Evolutionary conservation across 2,797 vertebrate species (phyloP).

Genomic region (Rousettus madagascariensis): DNA sequence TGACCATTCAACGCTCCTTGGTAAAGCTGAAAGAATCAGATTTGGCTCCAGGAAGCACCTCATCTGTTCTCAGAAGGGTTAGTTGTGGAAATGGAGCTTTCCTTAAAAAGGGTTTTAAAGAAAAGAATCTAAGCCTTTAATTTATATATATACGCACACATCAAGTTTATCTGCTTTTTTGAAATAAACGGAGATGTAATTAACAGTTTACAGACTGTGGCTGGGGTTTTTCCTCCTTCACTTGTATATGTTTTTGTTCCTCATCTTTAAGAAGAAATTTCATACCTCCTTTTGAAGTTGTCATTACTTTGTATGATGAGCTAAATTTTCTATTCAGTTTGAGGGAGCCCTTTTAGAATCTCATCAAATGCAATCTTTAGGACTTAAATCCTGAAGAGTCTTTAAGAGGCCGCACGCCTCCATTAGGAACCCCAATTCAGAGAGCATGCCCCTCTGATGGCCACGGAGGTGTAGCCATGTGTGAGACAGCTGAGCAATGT

Average conservation of each 20-base stretch:
- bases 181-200: background rate
- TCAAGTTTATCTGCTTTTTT: background rate
- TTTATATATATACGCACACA: no score
- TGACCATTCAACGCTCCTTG: fast-evolving
- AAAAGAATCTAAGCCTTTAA: background rate
- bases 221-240: background rate
- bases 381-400: background rate
- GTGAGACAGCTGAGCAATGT: background rate
- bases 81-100: background rate
- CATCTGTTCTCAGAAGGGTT: background rate
- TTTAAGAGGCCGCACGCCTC: fast-evolving
- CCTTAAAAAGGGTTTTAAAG: background rate
- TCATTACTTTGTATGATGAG: background rate
- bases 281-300: background rate
- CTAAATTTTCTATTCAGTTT: background rate
- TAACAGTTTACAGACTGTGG: background rate
- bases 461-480: fast-evolving
- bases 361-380: background rate
- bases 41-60: background rate
- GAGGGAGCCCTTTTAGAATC: background rate
- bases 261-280: constrained; percentile 43
- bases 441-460: background rate
- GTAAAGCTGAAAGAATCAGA: background rate
- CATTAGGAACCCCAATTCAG: background rate
- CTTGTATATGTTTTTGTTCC: constrained; percentile 1